phyloP scores from a whole-genome alignment of 2,797 vertebrate species.

The Pogoniulus pusillus region DNA sequence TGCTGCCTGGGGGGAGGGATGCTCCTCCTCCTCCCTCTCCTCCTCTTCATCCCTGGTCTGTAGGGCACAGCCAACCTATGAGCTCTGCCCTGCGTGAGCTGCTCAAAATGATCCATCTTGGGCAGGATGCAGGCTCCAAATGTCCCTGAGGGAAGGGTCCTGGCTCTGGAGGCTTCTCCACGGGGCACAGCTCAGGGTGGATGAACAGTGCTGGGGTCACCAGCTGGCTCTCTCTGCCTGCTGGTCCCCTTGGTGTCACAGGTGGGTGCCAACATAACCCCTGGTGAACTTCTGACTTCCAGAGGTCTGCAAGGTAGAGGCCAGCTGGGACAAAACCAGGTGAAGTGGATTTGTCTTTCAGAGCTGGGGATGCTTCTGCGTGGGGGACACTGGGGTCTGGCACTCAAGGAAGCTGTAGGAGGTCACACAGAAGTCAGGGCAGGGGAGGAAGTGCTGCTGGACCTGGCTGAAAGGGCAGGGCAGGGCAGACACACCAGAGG shows the following conservation, averaged over 20 bases:
- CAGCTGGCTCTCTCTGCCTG: not conserved
- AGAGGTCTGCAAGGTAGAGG: not conserved
- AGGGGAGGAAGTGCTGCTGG: not conserved
- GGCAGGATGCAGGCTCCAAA: not conserved
- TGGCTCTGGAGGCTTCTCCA: not conserved
- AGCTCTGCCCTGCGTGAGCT: not conserved
- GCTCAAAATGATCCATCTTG: not conserved
- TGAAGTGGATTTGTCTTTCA: too few species aligned
- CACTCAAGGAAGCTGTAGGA: not conserved
- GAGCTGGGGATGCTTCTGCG: not conserved
- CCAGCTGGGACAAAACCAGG: not conserved
- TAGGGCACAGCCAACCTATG: not conserved
- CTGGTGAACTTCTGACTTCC: not conserved
- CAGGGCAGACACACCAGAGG: not conserved
- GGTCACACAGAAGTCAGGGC: not conserved
- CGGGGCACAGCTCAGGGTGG: not conserved
- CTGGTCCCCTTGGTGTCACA: not conserved
- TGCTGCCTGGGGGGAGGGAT: rapidly evolving
- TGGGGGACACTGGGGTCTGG: not conserved
- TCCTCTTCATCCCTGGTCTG: not conserved
- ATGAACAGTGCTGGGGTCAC: not conserved
- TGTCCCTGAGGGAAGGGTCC: not conserved
- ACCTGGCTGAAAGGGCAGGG: not conserved
- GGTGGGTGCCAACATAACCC: not conserved
- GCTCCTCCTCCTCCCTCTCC: not conserved